These are phyloP conservation scores for Tethea ocularis DNA, from an alignment of 2,888 invertebrate species.

Conservation along the genomic window DNA sequence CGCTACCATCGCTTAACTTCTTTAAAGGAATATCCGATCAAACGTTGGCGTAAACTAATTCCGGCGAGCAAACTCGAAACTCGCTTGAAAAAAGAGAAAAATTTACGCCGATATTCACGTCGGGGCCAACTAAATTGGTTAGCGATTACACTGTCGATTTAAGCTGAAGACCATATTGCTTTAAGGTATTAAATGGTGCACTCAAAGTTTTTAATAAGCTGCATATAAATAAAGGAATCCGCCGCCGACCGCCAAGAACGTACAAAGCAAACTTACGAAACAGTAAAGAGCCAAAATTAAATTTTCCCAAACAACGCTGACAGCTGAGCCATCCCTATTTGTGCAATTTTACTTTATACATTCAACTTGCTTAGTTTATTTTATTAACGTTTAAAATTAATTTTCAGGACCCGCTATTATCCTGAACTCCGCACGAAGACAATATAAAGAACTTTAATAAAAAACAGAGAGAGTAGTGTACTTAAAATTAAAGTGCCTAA, in stretches of 20 bases:
- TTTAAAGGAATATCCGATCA: slow-evolving; percentile 81
- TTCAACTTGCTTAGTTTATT: slow-evolving; percentile 41
- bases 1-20: slow-evolving; percentile 64
- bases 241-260: not conserved
- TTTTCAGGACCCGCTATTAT: slow-evolving; percentile 77
- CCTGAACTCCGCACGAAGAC: slow-evolving; percentile 75
- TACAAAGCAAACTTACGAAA: slow-evolving; percentile 1
- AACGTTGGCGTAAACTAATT: slow-evolving; percentile 81
- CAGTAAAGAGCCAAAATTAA: slow-evolving; percentile 16
- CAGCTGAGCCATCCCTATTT: slow-evolving; percentile 31
- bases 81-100: slow-evolving; percentile 66
- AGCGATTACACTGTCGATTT: slow-evolving; percentile 74
- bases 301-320: slow-evolving; percentile 21
- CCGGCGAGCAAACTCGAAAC: slow-evolving; percentile 75
- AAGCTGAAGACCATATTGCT: slow-evolving; percentile 44
- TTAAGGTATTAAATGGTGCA: slow-evolving; percentile 31
- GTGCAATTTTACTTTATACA: slow-evolving; percentile 26
- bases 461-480: slow-evolving; percentile 47
- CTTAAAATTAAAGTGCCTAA: slow-evolving; percentile 63
- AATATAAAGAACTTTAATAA: slow-evolving; percentile 60
- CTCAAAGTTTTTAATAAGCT: slow-evolving; percentile 19
- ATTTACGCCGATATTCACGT: slow-evolving; percentile 59
- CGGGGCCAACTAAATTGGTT: slow-evolving; percentile 70
- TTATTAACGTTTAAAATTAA: slow-evolving; percentile 58
- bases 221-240: not conserved